phyloP scores from a whole-genome alignment of 1,140 invertebrate species.

The Scaptomyza graminum region DNA sequence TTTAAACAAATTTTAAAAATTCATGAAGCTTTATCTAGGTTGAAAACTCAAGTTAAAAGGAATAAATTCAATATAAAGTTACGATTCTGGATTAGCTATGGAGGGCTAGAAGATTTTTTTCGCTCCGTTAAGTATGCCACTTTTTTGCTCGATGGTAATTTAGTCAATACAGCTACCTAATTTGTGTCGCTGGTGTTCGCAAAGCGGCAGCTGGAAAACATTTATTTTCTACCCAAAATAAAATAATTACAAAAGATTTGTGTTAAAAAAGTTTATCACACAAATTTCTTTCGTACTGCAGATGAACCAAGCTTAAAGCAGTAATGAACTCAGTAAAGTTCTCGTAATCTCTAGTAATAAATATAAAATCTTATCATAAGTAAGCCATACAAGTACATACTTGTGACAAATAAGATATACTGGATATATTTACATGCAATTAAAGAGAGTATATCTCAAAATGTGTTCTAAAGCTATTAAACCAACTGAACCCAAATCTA shows the following conservation, averaged over 20 bases:
- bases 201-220: too few species aligned
- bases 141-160: too few species aligned
- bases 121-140: too few species aligned
- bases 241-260: background rate
- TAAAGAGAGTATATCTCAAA: conserved; percentile 12
- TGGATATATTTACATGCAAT: conserved; percentile 51
- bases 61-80: too few species aligned
- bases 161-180: too few species aligned
- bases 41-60: too few species aligned
- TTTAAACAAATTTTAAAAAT: background rate
- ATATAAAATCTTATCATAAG: conserved; percentile 4
- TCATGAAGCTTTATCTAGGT: too few species aligned
- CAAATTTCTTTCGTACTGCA: background rate
- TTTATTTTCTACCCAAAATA: background rate
- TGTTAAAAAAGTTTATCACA: background rate
- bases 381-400: conserved; percentile 10
- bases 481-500: conserved; percentile 12
- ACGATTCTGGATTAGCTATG: too few species aligned
- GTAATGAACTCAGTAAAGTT: background rate
- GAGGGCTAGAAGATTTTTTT: too few species aligned
- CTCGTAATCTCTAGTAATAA: background rate
- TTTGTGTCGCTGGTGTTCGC: too few species aligned
- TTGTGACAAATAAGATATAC: conserved; percentile 10
- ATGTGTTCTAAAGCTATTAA: conserved; percentile 55
- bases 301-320: background rate